phyloP scores from a whole-genome alignment of 2,888 invertebrate genomes.

The Eristalis tenax region DNA sequence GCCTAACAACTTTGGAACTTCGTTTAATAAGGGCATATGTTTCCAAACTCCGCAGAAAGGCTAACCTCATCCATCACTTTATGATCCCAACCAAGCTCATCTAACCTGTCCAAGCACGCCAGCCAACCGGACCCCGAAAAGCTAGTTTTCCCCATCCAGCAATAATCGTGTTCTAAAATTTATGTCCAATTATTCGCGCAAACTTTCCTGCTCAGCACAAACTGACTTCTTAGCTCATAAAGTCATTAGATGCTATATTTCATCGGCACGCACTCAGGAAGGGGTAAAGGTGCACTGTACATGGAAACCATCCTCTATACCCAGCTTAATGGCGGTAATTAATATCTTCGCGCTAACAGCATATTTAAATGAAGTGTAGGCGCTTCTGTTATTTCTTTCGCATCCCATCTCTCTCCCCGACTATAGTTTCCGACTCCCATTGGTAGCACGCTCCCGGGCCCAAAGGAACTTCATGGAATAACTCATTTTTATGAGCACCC shows the following conservation, averaged over 20 bases:
- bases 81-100: neutral
- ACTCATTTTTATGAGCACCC: slow-evolving; percentile 50
- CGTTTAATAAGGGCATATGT: neutral
- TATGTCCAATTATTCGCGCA: slow-evolving; percentile 11
- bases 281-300: neutral
- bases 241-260: slow-evolving; percentile 19
- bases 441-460: neutral
- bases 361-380: slow-evolving; percentile 53
- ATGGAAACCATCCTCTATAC: slow-evolving; percentile 14
- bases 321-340: slow-evolving; percentile 41
- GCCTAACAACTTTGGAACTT: neutral
- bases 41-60: neutral
- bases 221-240: slow-evolving; percentile 1
- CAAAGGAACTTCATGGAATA: slow-evolving; percentile 33
- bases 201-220: slow-evolving; percentile 9
- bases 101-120: neutral
- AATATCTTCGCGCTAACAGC: slow-evolving; percentile 47
- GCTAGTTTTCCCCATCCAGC: neutral
- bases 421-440: neutral
- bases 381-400: slow-evolving; percentile 14
- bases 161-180: slow-evolving; percentile 26
- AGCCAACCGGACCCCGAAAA: neutral
- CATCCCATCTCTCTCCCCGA: neutral
- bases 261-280: neutral
- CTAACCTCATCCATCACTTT: neutral